Conservation (phyloP, 53 echinoderm and acorn worm genomes). For the Zoroaster sp. region DNA sequence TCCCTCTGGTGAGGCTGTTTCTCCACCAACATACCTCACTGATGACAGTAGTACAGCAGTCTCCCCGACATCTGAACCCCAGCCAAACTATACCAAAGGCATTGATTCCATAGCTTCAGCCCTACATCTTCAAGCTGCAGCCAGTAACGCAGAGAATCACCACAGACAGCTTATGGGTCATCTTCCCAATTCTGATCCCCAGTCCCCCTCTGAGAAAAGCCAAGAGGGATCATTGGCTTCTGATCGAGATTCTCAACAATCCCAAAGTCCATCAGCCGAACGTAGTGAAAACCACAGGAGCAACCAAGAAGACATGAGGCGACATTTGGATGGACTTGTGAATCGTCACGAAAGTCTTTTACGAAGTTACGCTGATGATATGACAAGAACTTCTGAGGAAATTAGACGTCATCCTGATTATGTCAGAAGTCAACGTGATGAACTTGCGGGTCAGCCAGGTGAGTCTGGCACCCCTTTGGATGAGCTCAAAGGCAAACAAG, state of each 20-base stretch:
- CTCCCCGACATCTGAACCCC: conserved; percentile 22
- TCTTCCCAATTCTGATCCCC: conserved; percentile 31
- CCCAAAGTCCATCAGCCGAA: conserved; percentile 10
- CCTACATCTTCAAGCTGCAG: conserved; percentile 33
- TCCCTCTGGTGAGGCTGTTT: neutral
- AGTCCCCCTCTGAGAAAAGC: conserved; percentile 42
- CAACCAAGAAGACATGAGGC: conserved; percentile 27
- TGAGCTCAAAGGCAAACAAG: neutral
- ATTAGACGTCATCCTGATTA: conserved; percentile 27
- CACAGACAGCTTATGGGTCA: conserved; percentile 19
- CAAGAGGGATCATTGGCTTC: conserved; percentile 41
- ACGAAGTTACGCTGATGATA: neutral
- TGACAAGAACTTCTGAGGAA: neutral
- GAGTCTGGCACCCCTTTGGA: neutral
- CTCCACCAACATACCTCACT: conserved; percentile 35
- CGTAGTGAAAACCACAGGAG: conserved; percentile 18
- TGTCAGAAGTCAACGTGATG: conserved; percentile 17
- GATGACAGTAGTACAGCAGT: conserved; percentile 24
- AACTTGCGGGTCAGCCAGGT: neutral
- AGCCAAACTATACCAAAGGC: conserved; percentile 42
- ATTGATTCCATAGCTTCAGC: conserved; percentile 50
- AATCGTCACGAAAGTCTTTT: neutral
- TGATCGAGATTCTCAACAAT: conserved; percentile 12
- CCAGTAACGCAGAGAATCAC: conserved; percentile 21
- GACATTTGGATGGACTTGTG: conserved; percentile 25